Evolutionary conservation across 1,140 invertebrate genomes (phyloP).

Genomic region (Pogonus chalceus): DNA sequence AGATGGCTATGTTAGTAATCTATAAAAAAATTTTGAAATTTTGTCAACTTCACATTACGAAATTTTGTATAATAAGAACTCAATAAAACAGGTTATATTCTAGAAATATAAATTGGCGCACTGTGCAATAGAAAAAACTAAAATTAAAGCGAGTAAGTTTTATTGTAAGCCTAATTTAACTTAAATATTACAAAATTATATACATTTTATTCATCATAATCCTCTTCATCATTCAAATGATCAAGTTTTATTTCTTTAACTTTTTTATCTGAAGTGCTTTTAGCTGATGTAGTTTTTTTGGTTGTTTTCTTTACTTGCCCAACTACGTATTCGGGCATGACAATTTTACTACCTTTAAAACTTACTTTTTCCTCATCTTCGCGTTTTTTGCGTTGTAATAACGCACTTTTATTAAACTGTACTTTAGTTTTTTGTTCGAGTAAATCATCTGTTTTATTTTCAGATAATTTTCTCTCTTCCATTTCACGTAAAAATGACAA

Average conservation of each 20-base stretch:
- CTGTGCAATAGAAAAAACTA: too few relatives aligned
- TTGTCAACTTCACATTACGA: too few relatives aligned
- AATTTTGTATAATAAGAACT: too few relatives aligned
- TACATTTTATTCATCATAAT: conserved; percentile 35
- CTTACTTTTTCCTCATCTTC: conserved; percentile 38
- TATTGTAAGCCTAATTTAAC: too few relatives aligned
- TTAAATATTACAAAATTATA: too few relatives aligned
- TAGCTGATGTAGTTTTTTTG: conserved; percentile 29
- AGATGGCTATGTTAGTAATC: too few relatives aligned
- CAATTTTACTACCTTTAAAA: conserved; percentile 54
- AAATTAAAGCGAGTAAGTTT: too few relatives aligned
- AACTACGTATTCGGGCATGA: conserved; percentile 74
- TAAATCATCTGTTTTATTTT: conserved; percentile 22
- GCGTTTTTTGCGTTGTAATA: conserved; percentile 21
- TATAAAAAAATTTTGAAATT: too few relatives aligned
- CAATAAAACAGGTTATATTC: too few relatives aligned
- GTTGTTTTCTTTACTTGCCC: conserved; percentile 49
- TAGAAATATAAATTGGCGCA: too few relatives aligned
- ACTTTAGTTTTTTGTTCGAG: conserved; percentile 31
- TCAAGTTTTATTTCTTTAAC: conserved; percentile 43
- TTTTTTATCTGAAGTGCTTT: conserved; percentile 23
- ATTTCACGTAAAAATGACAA: conserved; percentile 57
- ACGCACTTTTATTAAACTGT: conserved; percentile 39
- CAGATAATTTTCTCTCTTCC: conserved; percentile 40
- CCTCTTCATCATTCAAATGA: conserved; percentile 48